Evolutionary conservation across 2,113 vertebrate genomes (phyloP), one percentile per base, ranked within the genome.

Genomic region (Rhizomys pruinosus): DNA sequence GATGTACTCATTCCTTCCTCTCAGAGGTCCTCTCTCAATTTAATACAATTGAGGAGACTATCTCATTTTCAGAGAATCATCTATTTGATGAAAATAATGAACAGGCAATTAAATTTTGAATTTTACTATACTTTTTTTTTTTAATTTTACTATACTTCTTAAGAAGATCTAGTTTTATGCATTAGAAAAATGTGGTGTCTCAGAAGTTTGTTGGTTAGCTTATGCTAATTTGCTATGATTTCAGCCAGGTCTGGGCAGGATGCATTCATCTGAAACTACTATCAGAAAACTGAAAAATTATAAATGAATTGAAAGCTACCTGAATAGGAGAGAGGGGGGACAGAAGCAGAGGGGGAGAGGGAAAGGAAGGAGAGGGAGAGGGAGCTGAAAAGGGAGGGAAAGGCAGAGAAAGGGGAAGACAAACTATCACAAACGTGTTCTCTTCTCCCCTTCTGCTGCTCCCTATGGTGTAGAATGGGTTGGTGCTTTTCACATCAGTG

Each of bases 61-160:
- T 44, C 69, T 32, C 8, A 55, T n/a, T 77, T 68, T 71, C 47
- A 64, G 39, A 34, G 3, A 59, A 3, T 78, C 34, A 27, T 71
- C 34, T 64, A 9, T 69, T 74, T 73, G 64, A 59, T 61, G 80
- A 87, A 79, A 93, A 86, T 37, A 66, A 34, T 52, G 63, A 84
- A 82, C 34, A 34, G 32, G 32, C 1, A 42, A 8, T 88, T 90
- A 88, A 61, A 74, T 2, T 25, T 81, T 52, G 55, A 66, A 29
- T 68, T 91, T 91, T 88, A 80, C 84, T 86, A 61, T 81, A 76
- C 27, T 80, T 19, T 25, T 90, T 76, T 44, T n/a, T n/a, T n/a
- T n/a, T n/a, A 64, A 32, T 66, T 93, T 91, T 89, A 84, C 79
- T 84, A 72, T 79, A 80, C 32, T 77, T 32, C n/a, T 91, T 72